These are phyloP conservation scores for Pristionchus maxplancki DNA, from an alignment of 2,888 invertebrate species.

Conservation along the genomic window DNA sequence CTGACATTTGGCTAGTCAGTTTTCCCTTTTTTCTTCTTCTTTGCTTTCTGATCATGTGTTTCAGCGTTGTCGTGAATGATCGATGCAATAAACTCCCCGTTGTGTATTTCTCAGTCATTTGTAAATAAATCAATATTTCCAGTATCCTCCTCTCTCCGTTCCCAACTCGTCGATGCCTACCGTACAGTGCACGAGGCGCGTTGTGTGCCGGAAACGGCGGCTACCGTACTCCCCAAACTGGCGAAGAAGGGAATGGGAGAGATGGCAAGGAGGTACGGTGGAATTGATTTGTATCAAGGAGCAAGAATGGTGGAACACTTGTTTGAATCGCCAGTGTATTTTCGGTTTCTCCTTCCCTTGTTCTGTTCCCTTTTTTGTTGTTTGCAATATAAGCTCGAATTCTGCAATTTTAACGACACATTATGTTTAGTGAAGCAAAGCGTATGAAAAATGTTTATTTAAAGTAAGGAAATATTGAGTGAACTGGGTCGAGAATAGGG, in stretches of 20 bases:
- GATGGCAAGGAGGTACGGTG: not conserved
- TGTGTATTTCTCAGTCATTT: too few relatives aligned
- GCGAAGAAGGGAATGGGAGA: conserved; percentile 7
- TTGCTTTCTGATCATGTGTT: too few relatives aligned
- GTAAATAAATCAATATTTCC: too few relatives aligned
- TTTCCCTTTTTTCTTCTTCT: too few relatives aligned
- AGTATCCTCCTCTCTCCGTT: not conserved
- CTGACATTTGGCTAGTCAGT: too few relatives aligned
- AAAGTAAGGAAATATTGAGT: too few relatives aligned
- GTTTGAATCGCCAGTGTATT: not conserved
- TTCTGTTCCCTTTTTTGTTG: not conserved
- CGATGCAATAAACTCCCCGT: not conserved
- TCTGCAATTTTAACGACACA: too few relatives aligned
- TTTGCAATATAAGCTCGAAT: too few relatives aligned
- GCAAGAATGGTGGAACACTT: not conserved
- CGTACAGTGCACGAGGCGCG: conserved; percentile 13
- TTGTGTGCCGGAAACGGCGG: conserved; percentile 28
- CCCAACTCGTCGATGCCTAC: conserved; percentile 16
- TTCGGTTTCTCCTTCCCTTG: not conserved
- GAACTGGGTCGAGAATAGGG: too few relatives aligned
- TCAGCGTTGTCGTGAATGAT: too few relatives aligned
- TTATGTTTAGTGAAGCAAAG: too few relatives aligned
- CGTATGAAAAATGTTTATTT: too few relatives aligned
- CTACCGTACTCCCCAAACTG: conserved; percentile 42
- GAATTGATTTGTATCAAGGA: not conserved